phyloP scores from a whole-genome alignment of 2,797 vertebrate genomes.

The Miichthys miiuy region DNA sequence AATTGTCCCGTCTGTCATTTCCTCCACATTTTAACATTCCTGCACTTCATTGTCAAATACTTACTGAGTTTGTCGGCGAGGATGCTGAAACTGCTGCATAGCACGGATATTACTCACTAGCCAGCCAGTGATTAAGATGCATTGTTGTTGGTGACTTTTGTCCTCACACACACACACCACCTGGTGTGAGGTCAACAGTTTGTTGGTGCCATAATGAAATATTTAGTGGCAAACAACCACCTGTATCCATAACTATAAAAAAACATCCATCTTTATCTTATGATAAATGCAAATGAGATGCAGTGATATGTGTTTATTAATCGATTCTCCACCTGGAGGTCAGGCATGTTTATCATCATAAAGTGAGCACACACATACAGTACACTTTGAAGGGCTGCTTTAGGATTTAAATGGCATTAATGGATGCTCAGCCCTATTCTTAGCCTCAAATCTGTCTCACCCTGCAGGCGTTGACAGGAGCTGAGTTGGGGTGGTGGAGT shows the following conservation, averaged over 20 bases:
- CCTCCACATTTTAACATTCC: slow-evolving; percentile 29
- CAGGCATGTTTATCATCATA: not conserved
- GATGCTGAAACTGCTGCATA: slow-evolving; percentile 24
- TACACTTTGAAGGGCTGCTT: slow-evolving; percentile 22
- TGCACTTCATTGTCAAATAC: slow-evolving; percentile 4
- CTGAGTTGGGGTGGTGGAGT: slow-evolving; percentile 39
- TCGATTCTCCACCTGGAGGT: not conserved
- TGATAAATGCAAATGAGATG: not conserved
- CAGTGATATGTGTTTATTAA: not conserved
- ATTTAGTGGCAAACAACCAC: not conserved
- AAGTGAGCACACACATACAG: slow-evolving; percentile 21
- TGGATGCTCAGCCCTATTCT: slow-evolving; percentile 73
- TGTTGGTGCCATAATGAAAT: not conserved
- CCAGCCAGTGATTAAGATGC: not conserved
- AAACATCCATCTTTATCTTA: not conserved
- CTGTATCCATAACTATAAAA: not conserved
- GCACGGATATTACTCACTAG: slow-evolving; percentile 1
- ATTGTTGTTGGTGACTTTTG: slow-evolving; percentile 18
- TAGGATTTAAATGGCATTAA: slow-evolving; percentile 74
- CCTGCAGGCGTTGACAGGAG: slow-evolving; percentile 60
- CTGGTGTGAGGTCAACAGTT: slow-evolving; percentile 26
- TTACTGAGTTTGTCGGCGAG: not conserved
- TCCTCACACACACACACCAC: slow-evolving; percentile 7
- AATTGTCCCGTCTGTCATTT: not conserved
- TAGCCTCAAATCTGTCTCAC: slow-evolving; percentile 73